Base-by-base conservation (phyloP, 2,888 invertebrate species). In the Thymelicus lineola region DNA sequence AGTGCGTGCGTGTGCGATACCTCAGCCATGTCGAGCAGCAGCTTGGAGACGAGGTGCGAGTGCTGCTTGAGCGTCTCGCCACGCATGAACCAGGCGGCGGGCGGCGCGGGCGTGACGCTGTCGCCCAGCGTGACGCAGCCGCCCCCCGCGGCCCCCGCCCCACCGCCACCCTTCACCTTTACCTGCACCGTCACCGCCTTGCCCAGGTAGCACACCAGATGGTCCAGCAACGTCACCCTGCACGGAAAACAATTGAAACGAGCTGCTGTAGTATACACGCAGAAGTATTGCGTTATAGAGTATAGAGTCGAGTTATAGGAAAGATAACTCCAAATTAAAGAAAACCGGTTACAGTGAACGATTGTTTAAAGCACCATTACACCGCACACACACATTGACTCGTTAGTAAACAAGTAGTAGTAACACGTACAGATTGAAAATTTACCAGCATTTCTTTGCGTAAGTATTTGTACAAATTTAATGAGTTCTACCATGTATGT, bases 141-240 rank as follows among this genome's bases (percentile, higher is more conserved):
- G 0, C 87, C 82, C 38, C 50, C 57, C 3, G 79, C 42, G 42
- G n/a, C n/a, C n/a, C 42, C 84, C 6, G 88, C 82, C 0, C 89
- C 86, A 4, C 84, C 82, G 0, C 89, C 74, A 0, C 93, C 93
- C 71, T 93, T 93, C 64, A 91, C 95, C 90, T 98, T 98, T 20
- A 98, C 96, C 89, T 99, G 98, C 1, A 99, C 95, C 3, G 97
- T 97, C 72, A 99, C 91, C 0, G 98, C 96, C 89, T 99, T 99
- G 46, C 98, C 98, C 73, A 99, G 96, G 76, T 98, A 97, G 74
- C 97, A 96, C 70, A 99, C 92, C 80, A 99, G 96, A 70, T 98
- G 97, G 82, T 99, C 99, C 70, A 99, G 89, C 70, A 99, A 95
- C 2, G 98, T 97, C 48, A 96, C 89, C 59, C 96, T 96, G 75